phyloP scores from a whole-genome alignment of 2,888 invertebrate genomes.

The Carterocephalus palaemon region DNA sequence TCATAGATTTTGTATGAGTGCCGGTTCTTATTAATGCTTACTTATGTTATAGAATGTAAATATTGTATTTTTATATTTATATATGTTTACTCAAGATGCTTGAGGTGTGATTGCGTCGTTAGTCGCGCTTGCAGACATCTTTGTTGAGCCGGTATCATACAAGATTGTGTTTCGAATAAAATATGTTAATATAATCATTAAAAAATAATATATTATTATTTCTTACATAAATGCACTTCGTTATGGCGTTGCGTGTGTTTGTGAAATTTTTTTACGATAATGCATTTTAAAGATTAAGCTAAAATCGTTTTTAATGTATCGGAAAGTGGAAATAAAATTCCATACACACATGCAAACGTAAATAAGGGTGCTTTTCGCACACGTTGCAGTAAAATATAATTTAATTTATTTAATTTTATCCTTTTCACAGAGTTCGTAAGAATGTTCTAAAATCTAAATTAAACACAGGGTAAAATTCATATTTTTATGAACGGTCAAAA shows the following conservation, averaged over 20 bases:
- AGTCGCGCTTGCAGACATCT: slow-evolving; percentile 27
- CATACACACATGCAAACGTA: slow-evolving; percentile 3
- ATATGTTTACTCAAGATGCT: slow-evolving; percentile 50
- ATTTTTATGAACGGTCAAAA: slow-evolving; percentile 4
- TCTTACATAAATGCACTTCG: slow-evolving; percentile 16
- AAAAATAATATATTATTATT: slow-evolving; percentile 58
- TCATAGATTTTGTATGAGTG: slow-evolving; percentile 26
- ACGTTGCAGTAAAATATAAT: slow-evolving; percentile 19
- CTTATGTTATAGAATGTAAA: slow-evolving; percentile 46
- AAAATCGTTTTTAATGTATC: no score
- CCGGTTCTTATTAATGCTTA: slow-evolving; percentile 22
- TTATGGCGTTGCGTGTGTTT: slow-evolving; percentile 6
- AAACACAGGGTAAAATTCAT: slow-evolving; percentile 25
- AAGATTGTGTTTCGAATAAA: slow-evolving; percentile 25
- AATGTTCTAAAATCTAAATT: slow-evolving; percentile 23
- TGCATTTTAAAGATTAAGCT: no score
- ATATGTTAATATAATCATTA: slow-evolving; percentile 31
- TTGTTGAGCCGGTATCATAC: slow-evolving; percentile 24
- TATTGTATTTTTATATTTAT: slow-evolving; percentile 54
- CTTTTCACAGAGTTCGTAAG: slow-evolving; percentile 9
- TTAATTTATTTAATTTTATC: slow-evolving; percentile 24
- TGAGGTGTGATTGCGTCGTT: slow-evolving; percentile 45
- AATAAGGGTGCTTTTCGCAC: slow-evolving; percentile 29
- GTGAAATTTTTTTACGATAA: slow-evolving; percentile 14
- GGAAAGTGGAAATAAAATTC: slow-evolving; percentile 5